Base-by-base conservation (phyloP, 1,140 invertebrate species). In the Heterodera schachtii region DNA sequence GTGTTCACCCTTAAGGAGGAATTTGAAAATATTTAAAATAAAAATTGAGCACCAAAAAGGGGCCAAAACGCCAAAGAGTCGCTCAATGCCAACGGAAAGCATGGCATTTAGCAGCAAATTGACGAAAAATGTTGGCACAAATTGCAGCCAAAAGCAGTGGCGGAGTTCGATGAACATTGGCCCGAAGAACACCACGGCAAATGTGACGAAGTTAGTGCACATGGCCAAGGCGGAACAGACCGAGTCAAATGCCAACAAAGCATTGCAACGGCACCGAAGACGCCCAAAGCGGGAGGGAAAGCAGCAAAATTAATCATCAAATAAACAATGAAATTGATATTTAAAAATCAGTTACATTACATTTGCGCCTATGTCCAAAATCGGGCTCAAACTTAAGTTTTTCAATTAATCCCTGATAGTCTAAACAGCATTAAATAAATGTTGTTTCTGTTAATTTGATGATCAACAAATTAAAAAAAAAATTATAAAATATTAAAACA, bases 121-220 rank as follows among this genome's bases (percentile, higher is more conserved):
- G 16, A 66, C 49, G 70, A 31, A 31, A 71, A 78, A n/a, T 6
- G 77, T 49, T 5, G 77, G 77, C 31, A 78, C 66, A 64, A 78
- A 7, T 78, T 78, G 77, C 16, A 78, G 49, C 64, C 64, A 78
- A 70, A 78, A 78, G n/a, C 77, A 78, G 46, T 13, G 52, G 3
- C 44, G 66, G 13, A 78, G 44, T 16, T 9, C 21, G 47, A 78
- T 64, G 70, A 78, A 78, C 43, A 57, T 76, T 43, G 43, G 57
- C n/a, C n/a, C 75, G 5, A 4, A 64, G 57, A 11, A 64, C 2
- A 64, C 57, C 13, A 64, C 57, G 57, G 16, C 57, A 46, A 71
- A 71, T 13, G 21, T 71, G 69, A 71, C 69, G 43, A 71, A 13
- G 44, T 71, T 71, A 13, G 9, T 11, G 69, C 9, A 4, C 13